Evolutionary conservation across 2,113 vertebrate genomes (phyloP).

Genomic region (Engystomops pustulosus): DNA sequence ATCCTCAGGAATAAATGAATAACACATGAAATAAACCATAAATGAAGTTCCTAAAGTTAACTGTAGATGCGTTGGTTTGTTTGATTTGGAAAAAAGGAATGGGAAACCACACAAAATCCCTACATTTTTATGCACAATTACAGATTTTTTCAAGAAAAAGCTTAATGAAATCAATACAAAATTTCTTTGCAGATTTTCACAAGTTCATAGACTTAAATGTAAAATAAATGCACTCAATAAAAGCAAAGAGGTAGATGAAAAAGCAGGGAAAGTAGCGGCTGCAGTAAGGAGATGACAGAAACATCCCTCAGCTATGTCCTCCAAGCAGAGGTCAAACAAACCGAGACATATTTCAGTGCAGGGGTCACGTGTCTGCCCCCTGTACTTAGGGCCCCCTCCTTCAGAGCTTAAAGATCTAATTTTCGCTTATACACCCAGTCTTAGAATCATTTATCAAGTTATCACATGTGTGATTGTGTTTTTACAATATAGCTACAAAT

Average conservation of each 20-base stretch:
- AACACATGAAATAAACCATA: too few species aligned
- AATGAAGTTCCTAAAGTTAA: too few species aligned
- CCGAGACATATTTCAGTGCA: constrained; percentile 28
- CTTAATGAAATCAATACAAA: too few species aligned
- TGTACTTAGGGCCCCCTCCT: background rate
- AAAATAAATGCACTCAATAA: too few species aligned
- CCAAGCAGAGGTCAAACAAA: constrained; percentile 50
- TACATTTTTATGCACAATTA: too few species aligned
- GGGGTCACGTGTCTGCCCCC: background rate
- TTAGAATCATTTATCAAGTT: background rate
- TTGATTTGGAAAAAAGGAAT: too few species aligned
- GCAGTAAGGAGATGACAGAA: constrained; percentile 9
- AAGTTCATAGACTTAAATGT: too few species aligned
- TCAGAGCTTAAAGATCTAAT: background rate
- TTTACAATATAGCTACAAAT: background rate
- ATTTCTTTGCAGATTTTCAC: too few species aligned
- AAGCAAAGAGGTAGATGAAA: background rate
- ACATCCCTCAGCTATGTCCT: constrained; percentile 24
- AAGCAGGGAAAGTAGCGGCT: background rate
- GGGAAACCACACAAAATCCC: too few species aligned
- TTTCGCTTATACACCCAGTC: background rate
- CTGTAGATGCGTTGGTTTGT: too few species aligned
- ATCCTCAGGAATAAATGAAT: too few species aligned
- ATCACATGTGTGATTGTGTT: background rate
- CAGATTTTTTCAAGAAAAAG: too few species aligned